phyloP scores from a whole-genome alignment of 2,888 invertebrate species.

The Andricus curvator region DNA sequence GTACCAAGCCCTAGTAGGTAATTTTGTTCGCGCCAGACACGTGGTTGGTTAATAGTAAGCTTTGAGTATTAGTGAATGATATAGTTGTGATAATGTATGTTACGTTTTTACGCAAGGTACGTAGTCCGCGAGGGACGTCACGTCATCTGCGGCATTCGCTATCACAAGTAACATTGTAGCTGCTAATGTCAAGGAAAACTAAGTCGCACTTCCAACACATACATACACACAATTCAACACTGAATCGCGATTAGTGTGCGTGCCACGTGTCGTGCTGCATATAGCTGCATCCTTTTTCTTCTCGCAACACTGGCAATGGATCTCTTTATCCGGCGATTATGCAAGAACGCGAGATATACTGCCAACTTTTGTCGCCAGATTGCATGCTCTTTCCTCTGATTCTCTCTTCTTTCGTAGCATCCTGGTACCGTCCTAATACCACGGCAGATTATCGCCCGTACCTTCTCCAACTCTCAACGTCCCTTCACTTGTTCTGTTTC shows the following conservation, averaged over 20 bases:
- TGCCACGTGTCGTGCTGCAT: slow-evolving; percentile 33
- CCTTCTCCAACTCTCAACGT: not conserved
- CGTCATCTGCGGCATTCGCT: slow-evolving; percentile 14
- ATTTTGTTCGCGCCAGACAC: slow-evolving; percentile 2
- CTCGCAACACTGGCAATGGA: not conserved
- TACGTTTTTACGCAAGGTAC: slow-evolving; percentile 3
- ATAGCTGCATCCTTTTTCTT: slow-evolving; percentile 25
- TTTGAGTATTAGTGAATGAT: not conserved
- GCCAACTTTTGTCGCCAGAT: slow-evolving; percentile 63
- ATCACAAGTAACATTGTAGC: slow-evolving; percentile 62
- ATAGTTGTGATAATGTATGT: not conserved
- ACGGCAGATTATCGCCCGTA: not conserved
- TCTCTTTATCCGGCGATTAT: slow-evolving; percentile 52
- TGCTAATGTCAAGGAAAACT: slow-evolving; percentile 68
- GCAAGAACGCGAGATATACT: slow-evolving; percentile 59
- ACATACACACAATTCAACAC: slow-evolving; percentile 1
- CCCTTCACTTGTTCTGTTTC: slow-evolving; percentile 11
- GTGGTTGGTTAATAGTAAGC: not conserved
- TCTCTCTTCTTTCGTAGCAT: slow-evolving; percentile 42
- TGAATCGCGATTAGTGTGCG: slow-evolving; percentile 25
- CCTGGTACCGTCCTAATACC: slow-evolving; percentile 1
- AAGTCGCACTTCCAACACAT: slow-evolving; percentile 46
- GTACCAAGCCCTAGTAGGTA: not conserved
- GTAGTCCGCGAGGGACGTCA: not conserved
- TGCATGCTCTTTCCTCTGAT: slow-evolving; percentile 29